phyloP scores from a whole-genome alignment of 2,888 invertebrate genomes.

The Orgyia antiqua region DNA sequence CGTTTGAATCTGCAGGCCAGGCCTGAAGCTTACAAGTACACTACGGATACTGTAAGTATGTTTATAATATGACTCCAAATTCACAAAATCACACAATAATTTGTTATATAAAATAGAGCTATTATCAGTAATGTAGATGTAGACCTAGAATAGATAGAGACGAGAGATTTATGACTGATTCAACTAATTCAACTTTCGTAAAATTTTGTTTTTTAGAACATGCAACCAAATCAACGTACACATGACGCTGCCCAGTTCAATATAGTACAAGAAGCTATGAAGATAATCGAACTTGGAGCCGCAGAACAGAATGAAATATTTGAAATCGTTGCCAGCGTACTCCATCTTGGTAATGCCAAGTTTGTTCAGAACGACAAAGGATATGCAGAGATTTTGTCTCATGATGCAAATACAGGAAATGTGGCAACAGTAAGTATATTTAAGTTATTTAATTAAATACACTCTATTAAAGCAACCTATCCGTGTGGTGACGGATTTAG shows the following conservation, averaged over 20 bases:
- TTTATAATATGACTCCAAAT: background rate
- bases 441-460: too few relatives aligned
- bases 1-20: constrained; percentile 83
- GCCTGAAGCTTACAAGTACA: constrained; percentile 85
- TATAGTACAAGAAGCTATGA: constrained; percentile 84
- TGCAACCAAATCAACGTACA: constrained; percentile 46
- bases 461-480: too few relatives aligned
- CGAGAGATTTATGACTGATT: too few relatives aligned
- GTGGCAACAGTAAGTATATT: constrained; percentile 81
- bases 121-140: too few relatives aligned
- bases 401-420: constrained; percentile 74
- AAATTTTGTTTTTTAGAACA: constrained; percentile 36
- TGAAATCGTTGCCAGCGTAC: constrained; percentile 88
- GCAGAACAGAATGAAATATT: constrained; percentile 87
- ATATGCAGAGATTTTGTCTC: constrained; percentile 81
- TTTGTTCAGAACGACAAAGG: constrained; percentile 86
- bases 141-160: too few relatives aligned
- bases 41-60: constrained; percentile 83
- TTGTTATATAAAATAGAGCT: too few relatives aligned
- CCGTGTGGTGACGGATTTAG: too few relatives aligned
- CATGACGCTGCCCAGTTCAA: constrained; percentile 83
- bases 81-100: too few relatives aligned
- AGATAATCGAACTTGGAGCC: constrained; percentile 85
- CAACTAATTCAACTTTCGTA: too few relatives aligned
- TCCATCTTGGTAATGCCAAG: constrained; percentile 92